Percentiles rank a stretch among this genome's conserved stretches.
phyloP scores from a whole-genome alignment of 2,888 invertebrate species.

The Phaedon cochleariae region DNA sequence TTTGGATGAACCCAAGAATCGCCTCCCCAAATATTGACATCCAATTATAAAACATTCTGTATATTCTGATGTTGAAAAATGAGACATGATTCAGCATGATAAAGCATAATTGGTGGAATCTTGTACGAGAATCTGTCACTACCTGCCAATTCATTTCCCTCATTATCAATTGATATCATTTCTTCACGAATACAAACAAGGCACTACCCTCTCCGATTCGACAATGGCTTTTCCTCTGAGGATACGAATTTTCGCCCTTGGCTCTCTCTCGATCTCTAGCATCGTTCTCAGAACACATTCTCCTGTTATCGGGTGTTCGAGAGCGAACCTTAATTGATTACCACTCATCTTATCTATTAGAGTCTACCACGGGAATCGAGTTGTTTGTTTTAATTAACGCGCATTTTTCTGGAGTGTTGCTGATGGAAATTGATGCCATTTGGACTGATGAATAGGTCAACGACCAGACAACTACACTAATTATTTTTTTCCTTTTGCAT shows the following conservation, averaged over 20 bases:
- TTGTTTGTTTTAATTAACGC: conserved; percentile 35
- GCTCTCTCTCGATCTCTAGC: conserved; percentile 13
- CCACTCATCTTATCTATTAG: conserved; percentile 26
- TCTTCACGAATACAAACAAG: too few relatives aligned
- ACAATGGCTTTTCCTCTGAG: too few relatives aligned
- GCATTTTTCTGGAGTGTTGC: conserved; percentile 43
- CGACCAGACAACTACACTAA: background rate
- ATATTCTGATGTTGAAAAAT: too few relatives aligned
- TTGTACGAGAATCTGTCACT: too few relatives aligned
- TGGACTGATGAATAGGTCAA: background rate
- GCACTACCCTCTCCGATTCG: too few relatives aligned
- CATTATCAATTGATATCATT: too few relatives aligned
- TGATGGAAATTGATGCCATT: conserved; percentile 24
- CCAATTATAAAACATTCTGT: too few relatives aligned
- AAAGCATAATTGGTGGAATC: too few relatives aligned
- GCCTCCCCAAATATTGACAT: too few relatives aligned
- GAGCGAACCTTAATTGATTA: conserved; percentile 28
- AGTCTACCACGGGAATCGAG: conserved; percentile 21
- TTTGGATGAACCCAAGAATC: too few relatives aligned
- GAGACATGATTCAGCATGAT: too few relatives aligned
- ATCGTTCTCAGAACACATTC: conserved; percentile 18
- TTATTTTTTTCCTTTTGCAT: background rate
- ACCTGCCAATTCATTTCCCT: too few relatives aligned
- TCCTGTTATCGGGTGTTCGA: conserved; percentile 19
- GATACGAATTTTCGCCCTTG: conserved; percentile 3